These are phyloP conservation scores for Emmelina monodactyla DNA, from an alignment of 2,888 invertebrate species.

Conservation along the genomic window DNA sequence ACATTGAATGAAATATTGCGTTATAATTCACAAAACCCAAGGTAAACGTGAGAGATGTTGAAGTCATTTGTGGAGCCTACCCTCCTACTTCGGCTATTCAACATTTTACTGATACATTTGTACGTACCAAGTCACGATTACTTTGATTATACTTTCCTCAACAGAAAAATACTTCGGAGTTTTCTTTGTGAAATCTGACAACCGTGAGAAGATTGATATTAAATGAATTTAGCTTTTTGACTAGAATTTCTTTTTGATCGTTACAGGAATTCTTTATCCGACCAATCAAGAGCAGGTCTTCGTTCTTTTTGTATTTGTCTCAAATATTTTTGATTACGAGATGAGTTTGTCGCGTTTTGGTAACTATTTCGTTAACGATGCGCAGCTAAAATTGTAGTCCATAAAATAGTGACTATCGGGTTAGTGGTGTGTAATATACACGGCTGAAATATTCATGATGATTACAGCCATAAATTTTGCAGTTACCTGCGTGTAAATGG, in stretches of 20 bases:
- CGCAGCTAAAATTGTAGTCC: too few relatives aligned
- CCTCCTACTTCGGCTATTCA: constrained; percentile 22
- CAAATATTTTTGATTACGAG: too few relatives aligned
- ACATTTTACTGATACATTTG: constrained; percentile 29
- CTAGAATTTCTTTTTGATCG: too few relatives aligned
- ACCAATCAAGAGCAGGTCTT: too few relatives aligned
- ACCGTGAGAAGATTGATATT: constrained; percentile 13
- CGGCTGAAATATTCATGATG: constrained; percentile 34
- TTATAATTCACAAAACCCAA: constrained; percentile 20
- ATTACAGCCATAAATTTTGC: constrained; percentile 39
- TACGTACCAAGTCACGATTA: constrained; percentile 31
- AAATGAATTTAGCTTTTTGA: too few relatives aligned
- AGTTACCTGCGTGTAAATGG: constrained; percentile 33
- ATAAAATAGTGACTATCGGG: constrained; percentile 15
- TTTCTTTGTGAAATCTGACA: background rate
- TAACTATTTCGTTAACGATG: too few relatives aligned
- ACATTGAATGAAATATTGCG: too few relatives aligned
- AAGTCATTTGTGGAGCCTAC: constrained; percentile 26
- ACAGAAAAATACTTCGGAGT: constrained; percentile 5
- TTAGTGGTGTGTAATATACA: constrained; percentile 23
- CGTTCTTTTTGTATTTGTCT: too few relatives aligned
- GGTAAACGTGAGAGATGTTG: constrained; percentile 18
- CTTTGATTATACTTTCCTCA: constrained; percentile 32
- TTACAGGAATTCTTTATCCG: too few relatives aligned
- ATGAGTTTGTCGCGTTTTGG: too few relatives aligned